Base-by-base conservation (phyloP, 2,113 vertebrate genomes). In the Paracanthobrama guichenoti region DNA sequence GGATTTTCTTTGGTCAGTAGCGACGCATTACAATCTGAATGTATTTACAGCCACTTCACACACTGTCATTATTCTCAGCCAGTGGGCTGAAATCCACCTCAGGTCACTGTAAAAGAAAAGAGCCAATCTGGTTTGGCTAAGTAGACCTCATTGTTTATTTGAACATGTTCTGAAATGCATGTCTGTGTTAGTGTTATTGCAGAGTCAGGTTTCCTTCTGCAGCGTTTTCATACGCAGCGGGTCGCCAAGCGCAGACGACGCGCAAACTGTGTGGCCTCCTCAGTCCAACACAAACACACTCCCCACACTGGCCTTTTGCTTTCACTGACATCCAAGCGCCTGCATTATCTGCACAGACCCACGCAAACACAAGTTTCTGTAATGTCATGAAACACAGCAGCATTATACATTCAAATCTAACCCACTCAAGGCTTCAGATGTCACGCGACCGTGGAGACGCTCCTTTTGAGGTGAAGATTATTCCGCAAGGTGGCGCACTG, bases 81-180 rank as follows among this genome's bases (percentile, higher is more conserved):
- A 64, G 24, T 28, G 57, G 31, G 55, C 59, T 22, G 26, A 35
- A 81, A 53, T 69, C 79, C 79, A 69, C 46, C 26, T 24, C 11
- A 44, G 62, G 77, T 59, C 69, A 66, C 57, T 50, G 79, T 75
- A 39, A 89, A 89, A 89, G 31, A 85, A 55, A 73, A 76, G 77
- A 82, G 90, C 26, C 18, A 90, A 91, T 90, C 85, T 89, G 89
- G 86, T 64, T 79, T 83, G 79, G 89, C 57, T 90, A 89, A 89
- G 88, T 87, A 90, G 88, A 90, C 71, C 87, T 78, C 78, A 81
- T 75, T 93, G 93, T 94, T 94, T 95, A 93, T 94, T 94, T 94
- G 94, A 91, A 91, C 89, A 88, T 90, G 90, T 91, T 90, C 88
- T 90, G 92, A 94, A 90, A 93, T 92, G 91, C 91, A 90, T 87